phyloP scores from a whole-genome alignment of 2,113 vertebrate genomes.

The Podarcis cretensis region DNA sequence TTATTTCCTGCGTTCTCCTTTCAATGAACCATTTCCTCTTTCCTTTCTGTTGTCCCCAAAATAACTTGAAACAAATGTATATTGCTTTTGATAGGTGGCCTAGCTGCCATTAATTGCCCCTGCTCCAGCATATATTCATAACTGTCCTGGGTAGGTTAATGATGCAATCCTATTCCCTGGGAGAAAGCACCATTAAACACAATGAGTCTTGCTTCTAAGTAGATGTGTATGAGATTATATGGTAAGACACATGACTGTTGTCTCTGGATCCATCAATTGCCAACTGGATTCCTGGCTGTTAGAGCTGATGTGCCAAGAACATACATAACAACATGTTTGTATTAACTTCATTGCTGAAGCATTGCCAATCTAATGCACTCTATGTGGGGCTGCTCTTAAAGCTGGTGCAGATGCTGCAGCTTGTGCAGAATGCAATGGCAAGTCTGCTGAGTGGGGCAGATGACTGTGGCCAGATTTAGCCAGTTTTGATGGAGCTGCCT shows the following conservation, averaged over 20 bases:
- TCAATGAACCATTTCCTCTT: constrained; percentile 32
- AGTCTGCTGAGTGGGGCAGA: too few species aligned
- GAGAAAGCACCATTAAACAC: background rate
- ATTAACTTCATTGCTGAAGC: too few species aligned
- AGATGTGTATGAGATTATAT: background rate
- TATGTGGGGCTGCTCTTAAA: too few species aligned
- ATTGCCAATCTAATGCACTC: too few species aligned
- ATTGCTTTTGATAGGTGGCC: background rate
- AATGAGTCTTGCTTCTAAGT: background rate
- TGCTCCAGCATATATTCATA: background rate
- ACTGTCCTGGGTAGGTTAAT: background rate
- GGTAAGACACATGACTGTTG: background rate
- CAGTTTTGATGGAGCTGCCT: too few species aligned
- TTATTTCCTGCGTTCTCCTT: constrained; percentile 42
- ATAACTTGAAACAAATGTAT: constrained; percentile 36
- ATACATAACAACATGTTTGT: too few species aligned
- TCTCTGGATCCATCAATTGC: background rate
- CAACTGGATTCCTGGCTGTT: background rate
- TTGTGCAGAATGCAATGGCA: too few species aligned
- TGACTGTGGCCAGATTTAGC: too few species aligned
- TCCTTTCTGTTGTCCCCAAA: constrained; percentile 44
- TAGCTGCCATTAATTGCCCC: background rate
- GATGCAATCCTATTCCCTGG: background rate
- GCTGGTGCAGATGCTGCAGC: too few species aligned
- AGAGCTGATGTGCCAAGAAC: background rate